phyloP scores from a whole-genome alignment of 2,888 invertebrate species.

The Ellobium chinense region DNA sequence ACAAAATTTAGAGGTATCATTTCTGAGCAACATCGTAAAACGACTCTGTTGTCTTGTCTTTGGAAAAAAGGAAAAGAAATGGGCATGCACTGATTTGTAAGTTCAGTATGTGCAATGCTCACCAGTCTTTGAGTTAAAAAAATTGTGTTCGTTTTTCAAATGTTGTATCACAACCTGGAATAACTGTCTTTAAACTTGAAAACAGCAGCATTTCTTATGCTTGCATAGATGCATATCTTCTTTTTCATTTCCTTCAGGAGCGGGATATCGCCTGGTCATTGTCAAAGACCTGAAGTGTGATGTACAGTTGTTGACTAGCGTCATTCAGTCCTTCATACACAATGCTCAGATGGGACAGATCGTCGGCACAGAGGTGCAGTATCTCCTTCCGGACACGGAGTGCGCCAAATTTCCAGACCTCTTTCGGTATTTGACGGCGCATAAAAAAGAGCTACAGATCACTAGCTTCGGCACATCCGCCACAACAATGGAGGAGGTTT shows the following conservation, averaged over 20 bases:
- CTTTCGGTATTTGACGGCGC: slow-evolving; percentile 67
- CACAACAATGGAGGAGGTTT: slow-evolving; percentile 92
- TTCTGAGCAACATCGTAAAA: too few species aligned
- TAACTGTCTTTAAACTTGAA: too few species aligned
- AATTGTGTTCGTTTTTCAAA: too few species aligned
- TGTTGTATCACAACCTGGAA: too few species aligned
- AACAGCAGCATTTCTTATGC: too few species aligned
- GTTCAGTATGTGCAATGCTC: too few species aligned
- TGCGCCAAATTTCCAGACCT: slow-evolving; percentile 48
- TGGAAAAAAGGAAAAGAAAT: too few species aligned
- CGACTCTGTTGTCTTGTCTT: too few species aligned
- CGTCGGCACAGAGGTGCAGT: slow-evolving; percentile 58
- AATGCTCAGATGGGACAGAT: slow-evolving; percentile 81
- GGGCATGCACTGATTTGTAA: too few species aligned
- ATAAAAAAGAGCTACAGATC: slow-evolving; percentile 82
- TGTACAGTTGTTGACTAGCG: slow-evolving; percentile 80
- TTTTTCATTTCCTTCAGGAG: slow-evolving; percentile 83
- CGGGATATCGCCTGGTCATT: slow-evolving; percentile 89
- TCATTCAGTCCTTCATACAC: slow-evolving; percentile 85
- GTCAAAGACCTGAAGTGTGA: slow-evolving; percentile 82
- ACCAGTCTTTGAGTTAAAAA: too few species aligned
- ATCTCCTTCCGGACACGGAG: slow-evolving; percentile 33
- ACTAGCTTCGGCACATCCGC: slow-evolving; percentile 90
- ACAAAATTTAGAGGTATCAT: too few species aligned
- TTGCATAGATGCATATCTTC: too few species aligned